Evolutionary conservation across 2,797 vertebrate species (phyloP).

Genomic region (Hafferia zeledoni): DNA sequence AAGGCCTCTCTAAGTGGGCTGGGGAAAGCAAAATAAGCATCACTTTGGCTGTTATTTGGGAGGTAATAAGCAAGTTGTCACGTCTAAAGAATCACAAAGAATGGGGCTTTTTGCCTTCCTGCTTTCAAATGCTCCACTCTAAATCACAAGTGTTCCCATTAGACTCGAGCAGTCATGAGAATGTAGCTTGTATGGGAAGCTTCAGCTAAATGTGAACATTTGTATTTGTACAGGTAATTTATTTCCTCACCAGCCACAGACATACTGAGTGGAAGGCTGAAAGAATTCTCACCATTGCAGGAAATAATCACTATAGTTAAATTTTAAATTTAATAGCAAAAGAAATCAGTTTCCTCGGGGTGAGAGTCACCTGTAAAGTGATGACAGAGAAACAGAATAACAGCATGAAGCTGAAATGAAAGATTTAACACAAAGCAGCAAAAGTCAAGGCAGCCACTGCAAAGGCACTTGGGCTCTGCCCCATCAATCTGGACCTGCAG

Average conservation of each 20-base stretch:
- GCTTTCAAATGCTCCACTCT: not conserved
- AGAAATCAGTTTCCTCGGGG: not conserved
- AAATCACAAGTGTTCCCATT: conserved; percentile 5
- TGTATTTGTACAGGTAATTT: conserved; percentile 29
- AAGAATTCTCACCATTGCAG: not conserved
- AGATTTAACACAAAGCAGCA: not conserved
- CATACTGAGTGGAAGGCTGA: conserved; percentile 6
- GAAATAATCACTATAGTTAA: conserved; percentile 1
- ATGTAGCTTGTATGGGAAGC: not conserved
- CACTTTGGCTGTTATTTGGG: not conserved
- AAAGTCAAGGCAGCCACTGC: not conserved
- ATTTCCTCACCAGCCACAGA: conserved; percentile 23
- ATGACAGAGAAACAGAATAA: not conserved
- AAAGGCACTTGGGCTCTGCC: not conserved
- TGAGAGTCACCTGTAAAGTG: not conserved
- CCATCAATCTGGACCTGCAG: not conserved
- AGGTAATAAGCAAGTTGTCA: conserved; percentile 11
- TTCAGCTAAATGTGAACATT: conserved; percentile 6
- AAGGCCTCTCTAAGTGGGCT: not conserved
- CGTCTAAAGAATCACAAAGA: not conserved
- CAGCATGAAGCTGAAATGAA: not conserved
- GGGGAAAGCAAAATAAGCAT: conserved; percentile 6
- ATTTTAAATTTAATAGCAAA: conserved; percentile 3
- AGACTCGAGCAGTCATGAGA: not conserved
- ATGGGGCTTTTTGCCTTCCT: not conserved